phyloP scores from a whole-genome alignment of 2,113 vertebrate species.

The Callipepla squamata region DNA sequence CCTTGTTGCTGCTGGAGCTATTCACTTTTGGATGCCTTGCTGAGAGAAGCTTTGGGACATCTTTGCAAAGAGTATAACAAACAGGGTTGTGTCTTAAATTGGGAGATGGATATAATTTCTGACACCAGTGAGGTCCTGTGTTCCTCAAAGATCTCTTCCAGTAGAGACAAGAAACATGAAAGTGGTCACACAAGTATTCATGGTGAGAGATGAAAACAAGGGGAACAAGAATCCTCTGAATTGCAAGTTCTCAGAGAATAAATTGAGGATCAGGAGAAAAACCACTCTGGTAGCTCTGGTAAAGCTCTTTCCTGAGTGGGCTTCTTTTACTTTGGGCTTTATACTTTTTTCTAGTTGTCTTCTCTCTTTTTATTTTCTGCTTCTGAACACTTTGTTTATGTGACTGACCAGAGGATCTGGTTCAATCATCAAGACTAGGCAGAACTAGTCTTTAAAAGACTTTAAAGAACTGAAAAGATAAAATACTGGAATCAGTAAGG shows the following conservation, averaged over 20 bases:
- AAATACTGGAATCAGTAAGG: neutral
- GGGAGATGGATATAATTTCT: neutral
- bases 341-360: neutral
- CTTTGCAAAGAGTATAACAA: neutral
- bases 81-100: neutral
- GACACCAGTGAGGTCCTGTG: accelerated
- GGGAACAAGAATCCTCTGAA: neutral
- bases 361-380: neutral
- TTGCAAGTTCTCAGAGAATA: neutral
- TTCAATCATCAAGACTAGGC: neutral
- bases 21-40: neutral
- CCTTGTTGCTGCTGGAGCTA: neutral
- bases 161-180: neutral
- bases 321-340: neutral
- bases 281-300: neutral
- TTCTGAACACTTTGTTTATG: neutral
- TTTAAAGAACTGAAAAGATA: neutral
- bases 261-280: neutral
- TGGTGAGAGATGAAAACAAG: neutral
- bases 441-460: neutral
- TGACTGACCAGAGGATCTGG: neutral
- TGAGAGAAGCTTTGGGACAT: neutral
- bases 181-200: neutral
- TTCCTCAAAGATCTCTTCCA: neutral
- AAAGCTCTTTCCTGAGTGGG: neutral